Evolutionary conservation across 64 coral and sea anemone genomes (phyloP), one percentile per base, ranked within the genome.

Genomic region (Dendrophyllia cribrosa): DNA sequence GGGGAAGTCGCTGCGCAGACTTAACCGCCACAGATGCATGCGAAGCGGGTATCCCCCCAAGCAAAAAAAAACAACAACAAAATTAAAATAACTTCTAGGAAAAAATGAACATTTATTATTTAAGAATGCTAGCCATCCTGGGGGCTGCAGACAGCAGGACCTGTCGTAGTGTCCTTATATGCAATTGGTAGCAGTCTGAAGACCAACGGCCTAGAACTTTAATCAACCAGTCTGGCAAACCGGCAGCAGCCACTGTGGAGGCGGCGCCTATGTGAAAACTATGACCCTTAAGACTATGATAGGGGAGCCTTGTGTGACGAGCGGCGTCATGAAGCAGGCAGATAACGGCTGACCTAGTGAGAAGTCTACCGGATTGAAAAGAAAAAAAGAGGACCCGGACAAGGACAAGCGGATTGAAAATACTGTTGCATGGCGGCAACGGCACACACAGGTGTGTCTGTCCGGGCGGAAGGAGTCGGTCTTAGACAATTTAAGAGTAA

Each of bases 11-110:
- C 53, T 56, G 12, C 53, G 53, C 19, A 68, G 66, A 68, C 66
- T 68, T 68, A 68, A 68, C 66, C 66, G n/a, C 66, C 66, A 68
- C 66, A 68, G 66, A 68, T 68, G 66, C 66, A 22, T 9, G n/a
- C 66, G 22, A 56, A 68, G n/a, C 7, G 20, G 22, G 20, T 20
- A 21, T 22, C 22, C 66, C 66, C 66, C 66, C n/a, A 20, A 68
- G 53, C 53, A 68, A 68, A 23, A n/a, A 7, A 68, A 0, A 21
- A n/a, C n/a, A n/a, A n/a, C n/a, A 68, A 68, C 3, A 68, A 23
- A 7, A 68, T 9, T 7, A 68, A 4, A 23, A 9, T 5, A 4
- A 6, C 53, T 12, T 56, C 12, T 7, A 7, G 12, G 12, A 56
- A 1, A 56, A 6, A 56, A 56, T 12, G 12, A 56, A 56, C 7